phyloP scores from a whole-genome alignment of 2,113 vertebrate genomes.

The Polypterus senegalus region DNA sequence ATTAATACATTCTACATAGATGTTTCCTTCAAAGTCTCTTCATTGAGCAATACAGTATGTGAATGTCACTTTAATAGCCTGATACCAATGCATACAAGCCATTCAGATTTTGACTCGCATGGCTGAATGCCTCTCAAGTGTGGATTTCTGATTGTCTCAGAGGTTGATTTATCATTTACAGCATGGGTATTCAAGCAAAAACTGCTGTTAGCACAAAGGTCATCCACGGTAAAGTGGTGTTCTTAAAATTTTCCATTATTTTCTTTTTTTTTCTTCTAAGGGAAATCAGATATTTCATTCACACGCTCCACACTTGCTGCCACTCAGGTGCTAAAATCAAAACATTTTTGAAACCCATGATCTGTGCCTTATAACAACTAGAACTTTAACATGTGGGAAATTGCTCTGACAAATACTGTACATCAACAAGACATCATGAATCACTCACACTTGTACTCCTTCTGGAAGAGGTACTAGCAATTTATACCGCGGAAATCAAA shows the following conservation, averaged over 20 bases:
- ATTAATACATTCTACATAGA: too few relatives aligned
- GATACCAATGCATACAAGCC: neutral
- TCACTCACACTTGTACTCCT: too few relatives aligned
- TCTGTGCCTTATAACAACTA: neutral
- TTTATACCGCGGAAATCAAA: too few relatives aligned
- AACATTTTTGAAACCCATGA: neutral
- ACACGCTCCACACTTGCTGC: neutral
- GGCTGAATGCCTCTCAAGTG: neutral
- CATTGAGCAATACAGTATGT: too few relatives aligned
- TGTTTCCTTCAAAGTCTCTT: too few relatives aligned
- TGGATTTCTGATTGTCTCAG: neutral
- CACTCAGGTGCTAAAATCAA: neutral
- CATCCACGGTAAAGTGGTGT: neutral
- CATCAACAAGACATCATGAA: neutral
- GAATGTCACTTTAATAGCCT: too few relatives aligned
- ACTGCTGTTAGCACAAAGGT: neutral
- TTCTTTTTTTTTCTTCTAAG: neutral
- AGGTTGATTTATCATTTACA: neutral
- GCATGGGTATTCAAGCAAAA: neutral
- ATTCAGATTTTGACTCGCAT: neutral
- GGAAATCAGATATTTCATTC: neutral
- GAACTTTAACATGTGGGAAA: slow-evolving; percentile 1
- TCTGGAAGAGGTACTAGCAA: too few relatives aligned
- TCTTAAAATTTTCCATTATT: neutral
- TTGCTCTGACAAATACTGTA: neutral